Conservation (phyloP, 1,140 invertebrate genomes). For the Riptortus pedestris region DNA sequence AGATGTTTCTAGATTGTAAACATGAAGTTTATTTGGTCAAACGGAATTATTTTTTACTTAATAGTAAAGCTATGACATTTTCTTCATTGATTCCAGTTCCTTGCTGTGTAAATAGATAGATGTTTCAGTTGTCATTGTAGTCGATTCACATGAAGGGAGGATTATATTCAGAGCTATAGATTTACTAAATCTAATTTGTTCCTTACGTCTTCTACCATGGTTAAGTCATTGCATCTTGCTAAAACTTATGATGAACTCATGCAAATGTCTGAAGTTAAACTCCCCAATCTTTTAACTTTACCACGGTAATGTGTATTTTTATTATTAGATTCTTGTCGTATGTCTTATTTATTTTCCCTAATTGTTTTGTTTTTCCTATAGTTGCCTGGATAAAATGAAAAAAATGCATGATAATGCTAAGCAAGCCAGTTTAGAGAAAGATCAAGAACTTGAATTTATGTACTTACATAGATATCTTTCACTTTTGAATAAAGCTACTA, state of each 20-base stretch:
- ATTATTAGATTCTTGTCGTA: background rate
- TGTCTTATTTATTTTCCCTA: background rate
- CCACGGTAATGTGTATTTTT: background rate
- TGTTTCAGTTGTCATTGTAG: no score
- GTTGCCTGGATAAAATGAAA: background rate
- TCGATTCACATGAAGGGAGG: no score
- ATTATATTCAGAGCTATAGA: no score
- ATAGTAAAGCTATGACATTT: no score
- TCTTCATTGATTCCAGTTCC: no score
- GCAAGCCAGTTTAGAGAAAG: background rate
- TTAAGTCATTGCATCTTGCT: background rate
- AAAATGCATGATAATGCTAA: background rate
- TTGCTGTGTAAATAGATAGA: no score
- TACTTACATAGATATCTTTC: background rate
- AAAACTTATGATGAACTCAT: background rate
- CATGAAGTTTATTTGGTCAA: no score
- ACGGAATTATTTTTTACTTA: no score
- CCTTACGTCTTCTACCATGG: no score
- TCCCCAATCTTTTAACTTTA: background rate
- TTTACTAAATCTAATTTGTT: no score
- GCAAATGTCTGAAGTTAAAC: conserved; percentile 1
- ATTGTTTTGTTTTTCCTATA: conserved; percentile 2
- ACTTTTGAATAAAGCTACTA: background rate
- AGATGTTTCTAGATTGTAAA: no score
- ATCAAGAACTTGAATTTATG: conserved; percentile 11